A percentile compares a stretch with the other conserved stretches of the same genome.
These are phyloP conservation scores for Apotomis turbidana DNA, from an alignment of 2,888 invertebrate species.

Conservation along the genomic window DNA sequence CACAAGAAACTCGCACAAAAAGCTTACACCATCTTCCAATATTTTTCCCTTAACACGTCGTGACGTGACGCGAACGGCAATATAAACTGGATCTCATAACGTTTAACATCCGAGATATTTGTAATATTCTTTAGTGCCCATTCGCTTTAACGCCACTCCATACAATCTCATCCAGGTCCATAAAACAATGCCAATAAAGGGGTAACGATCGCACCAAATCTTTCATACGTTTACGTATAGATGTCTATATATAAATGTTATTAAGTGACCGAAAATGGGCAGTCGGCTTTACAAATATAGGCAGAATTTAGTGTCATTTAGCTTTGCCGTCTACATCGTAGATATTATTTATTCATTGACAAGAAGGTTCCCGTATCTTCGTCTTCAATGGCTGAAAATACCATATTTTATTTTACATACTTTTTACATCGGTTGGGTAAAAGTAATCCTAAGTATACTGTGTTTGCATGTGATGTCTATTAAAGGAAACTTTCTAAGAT, in stretches of 20 bases:
- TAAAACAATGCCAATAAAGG: slow-evolving; percentile 34
- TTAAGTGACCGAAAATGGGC: neutral
- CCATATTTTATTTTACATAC: no score
- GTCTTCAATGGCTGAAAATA: no score
- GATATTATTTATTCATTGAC: no score
- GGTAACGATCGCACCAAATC: slow-evolving; percentile 14
- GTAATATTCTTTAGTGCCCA: slow-evolving; percentile 41
- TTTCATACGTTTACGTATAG: neutral
- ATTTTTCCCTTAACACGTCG: neutral
- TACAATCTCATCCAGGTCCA: slow-evolving; percentile 35
- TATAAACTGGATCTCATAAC: slow-evolving; percentile 19
- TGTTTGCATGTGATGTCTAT: no score
- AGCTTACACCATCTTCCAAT: neutral
- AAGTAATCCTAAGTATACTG: no score
- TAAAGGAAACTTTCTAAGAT: no score
- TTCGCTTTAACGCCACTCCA: slow-evolving; percentile 33
- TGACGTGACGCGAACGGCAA: neutral
- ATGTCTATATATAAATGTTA: neutral
- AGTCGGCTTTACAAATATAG: neutral
- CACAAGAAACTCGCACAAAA: neutral
- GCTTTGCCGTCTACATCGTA: no score
- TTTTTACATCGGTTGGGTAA: no score
- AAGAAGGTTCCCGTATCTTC: no score
- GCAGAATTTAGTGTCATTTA: neutral
- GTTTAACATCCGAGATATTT: slow-evolving; percentile 32